phyloP scores from a whole-genome alignment of 2,888 invertebrate species.

The Oasisia sp. region DNA sequence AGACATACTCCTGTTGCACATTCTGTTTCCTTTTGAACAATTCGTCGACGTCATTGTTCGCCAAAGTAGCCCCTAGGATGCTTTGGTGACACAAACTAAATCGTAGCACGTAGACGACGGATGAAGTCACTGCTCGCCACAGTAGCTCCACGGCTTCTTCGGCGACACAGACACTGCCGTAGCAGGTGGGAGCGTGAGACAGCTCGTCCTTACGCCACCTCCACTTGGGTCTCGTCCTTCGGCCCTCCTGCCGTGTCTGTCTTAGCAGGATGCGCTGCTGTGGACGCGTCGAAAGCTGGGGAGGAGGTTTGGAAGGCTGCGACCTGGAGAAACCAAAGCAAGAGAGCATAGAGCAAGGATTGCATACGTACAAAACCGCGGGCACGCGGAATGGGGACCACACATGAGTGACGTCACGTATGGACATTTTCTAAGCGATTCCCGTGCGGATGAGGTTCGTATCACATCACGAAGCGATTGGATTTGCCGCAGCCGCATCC shows the following conservation, averaged over 20 bases:
- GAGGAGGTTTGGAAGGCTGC: not conserved
- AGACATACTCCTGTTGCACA: too few relatives aligned
- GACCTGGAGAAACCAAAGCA: not conserved
- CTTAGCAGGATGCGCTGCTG: not conserved
- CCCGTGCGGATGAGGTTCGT: too few relatives aligned
- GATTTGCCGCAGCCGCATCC: too few relatives aligned
- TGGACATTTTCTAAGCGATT: too few relatives aligned
- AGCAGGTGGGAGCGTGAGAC: not conserved
- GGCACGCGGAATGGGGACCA: too few relatives aligned
- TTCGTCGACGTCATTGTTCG: too few relatives aligned
- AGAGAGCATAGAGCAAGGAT: not conserved
- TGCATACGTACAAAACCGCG: not conserved
- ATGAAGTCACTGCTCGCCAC: too few relatives aligned
- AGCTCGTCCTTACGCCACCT: not conserved
- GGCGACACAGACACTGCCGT: not conserved
- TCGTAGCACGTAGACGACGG: not conserved
- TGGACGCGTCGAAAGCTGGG: not conserved
- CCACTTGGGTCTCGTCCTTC: not conserved
- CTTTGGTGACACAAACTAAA: not conserved
- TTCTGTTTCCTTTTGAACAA: too few relatives aligned
- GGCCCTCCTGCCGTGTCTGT: not conserved
- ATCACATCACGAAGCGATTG: too few relatives aligned
- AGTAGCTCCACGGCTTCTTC: too few relatives aligned
- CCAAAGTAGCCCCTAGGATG: too few relatives aligned
- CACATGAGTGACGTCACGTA: too few relatives aligned